Conservation (phyloP, 1,140 invertebrate genomes). For the Parapsyche elsis region DNA sequence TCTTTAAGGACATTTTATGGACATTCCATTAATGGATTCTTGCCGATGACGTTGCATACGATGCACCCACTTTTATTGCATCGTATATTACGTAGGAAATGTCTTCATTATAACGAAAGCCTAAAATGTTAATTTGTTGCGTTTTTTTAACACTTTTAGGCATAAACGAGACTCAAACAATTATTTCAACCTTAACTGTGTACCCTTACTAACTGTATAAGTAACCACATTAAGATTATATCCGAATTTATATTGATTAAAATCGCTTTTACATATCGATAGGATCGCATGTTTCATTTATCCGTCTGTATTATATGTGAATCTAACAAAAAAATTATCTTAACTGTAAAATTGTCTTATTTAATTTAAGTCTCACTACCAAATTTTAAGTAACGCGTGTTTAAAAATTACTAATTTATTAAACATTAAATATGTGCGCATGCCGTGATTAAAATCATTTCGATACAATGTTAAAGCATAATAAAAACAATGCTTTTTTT, state of each 20-base stretch:
- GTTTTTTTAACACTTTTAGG: not conserved
- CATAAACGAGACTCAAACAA: not conserved
- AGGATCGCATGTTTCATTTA: too few species aligned
- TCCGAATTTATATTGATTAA: too few species aligned
- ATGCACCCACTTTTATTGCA: conserved; percentile 1
- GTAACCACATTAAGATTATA: too few species aligned
- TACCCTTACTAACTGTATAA: too few species aligned
- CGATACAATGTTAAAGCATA: not conserved
- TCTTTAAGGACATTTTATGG: not conserved
- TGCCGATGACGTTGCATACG: not conserved
- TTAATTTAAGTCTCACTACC: too few species aligned
- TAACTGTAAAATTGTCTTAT: too few species aligned
- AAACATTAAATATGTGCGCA: not conserved
- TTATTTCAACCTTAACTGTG: not conserved
- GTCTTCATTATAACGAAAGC: conserved; percentile 14
- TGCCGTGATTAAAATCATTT: conserved; percentile 15
- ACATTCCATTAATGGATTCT: conserved; percentile 10
- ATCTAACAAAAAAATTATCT: too few species aligned
- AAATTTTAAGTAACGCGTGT: too few species aligned
- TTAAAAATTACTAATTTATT: not conserved
- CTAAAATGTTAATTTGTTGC: not conserved
- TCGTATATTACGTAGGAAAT: not conserved
- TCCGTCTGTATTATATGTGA: too few species aligned
- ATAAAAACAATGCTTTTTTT: conserved; percentile 8
- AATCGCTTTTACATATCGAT: too few species aligned